phyloP scores from a whole-genome alignment of 2,113 vertebrate species.

The Lethenteron camtschaticum region DNA sequence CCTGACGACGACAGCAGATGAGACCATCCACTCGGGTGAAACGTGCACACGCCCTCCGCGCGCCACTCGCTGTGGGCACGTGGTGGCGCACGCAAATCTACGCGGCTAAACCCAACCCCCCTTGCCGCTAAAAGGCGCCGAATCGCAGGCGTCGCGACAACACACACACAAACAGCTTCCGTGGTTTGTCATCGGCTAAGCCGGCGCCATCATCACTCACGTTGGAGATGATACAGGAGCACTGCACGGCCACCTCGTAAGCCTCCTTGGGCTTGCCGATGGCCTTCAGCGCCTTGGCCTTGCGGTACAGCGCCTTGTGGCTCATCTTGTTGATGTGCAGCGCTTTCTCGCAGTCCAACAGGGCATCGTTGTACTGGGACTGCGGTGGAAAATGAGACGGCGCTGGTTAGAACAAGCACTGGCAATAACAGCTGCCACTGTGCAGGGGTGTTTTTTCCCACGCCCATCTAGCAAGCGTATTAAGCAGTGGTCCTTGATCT shows the following conservation, averaged over 20 bases:
- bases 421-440: no score
- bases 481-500: no score
- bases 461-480: no score
- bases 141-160: neutral
- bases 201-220: constrained; percentile 23
- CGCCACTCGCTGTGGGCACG: no score
- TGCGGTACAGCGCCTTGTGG: constrained; percentile 48
- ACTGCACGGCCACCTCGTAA: constrained; percentile 51
- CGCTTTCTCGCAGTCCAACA: constrained; percentile 53
- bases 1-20: constrained; percentile 24
- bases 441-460: no score
- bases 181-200: no score
- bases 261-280: constrained; percentile 57
- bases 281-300: constrained; percentile 53
- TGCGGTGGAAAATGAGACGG: constrained; percentile 14
- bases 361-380: constrained; percentile 38
- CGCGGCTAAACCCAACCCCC: no score
- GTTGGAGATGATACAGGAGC: constrained; percentile 40
- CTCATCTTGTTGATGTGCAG: constrained; percentile 40
- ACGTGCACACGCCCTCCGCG: constrained; percentile 7
- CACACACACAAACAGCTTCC: no score
- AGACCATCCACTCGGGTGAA: neutral
- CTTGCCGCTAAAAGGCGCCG: neutral
- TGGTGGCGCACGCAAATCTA: neutral
- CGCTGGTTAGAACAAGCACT: no score